Evolutionary conservation across 2,888 invertebrate genomes (phyloP), one percentile per base, ranked within the genome.

Genomic region (Dicyrtomina minuta): DNA sequence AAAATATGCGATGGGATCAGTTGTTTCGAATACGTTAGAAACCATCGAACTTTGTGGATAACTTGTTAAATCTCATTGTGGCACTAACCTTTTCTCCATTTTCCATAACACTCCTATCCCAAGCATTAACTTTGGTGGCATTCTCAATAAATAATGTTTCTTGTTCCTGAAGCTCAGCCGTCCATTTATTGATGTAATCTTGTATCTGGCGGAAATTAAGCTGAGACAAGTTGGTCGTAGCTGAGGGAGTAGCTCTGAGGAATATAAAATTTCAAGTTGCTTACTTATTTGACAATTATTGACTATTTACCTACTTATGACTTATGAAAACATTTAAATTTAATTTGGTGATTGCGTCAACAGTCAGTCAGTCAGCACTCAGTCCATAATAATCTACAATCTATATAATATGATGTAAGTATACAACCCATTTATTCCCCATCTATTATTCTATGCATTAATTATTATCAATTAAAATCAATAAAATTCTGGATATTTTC

Each of bases 111-210:
- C 95, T 84, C 74, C 91, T 86, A 81, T 98, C 97, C 96, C 97
- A 97, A 0, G 93, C 92, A 82, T 97, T 97, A 68, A 97, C 89
- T 83, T 96, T 93, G 4, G 93, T 92, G 0, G 96, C 96, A 82
- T 96, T 96, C 81, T 93, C 92, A 71, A 93, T 88, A 81, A 96
- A 97, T 0, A 90, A 87, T 81, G 91, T 91, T 81, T 96, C 96
- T 80, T 96, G 95, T 76, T 95, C 94, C 77, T 95, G 93, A 46
- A 97, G 82, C 79, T 96, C 95, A 0, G 91, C 81, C 0, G 91
- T 93, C 95, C 96, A 97, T 82, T 96, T 94, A 83, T 96, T 95
- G 70, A 96, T 92, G 44, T 88, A 86, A 80, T 96, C 96, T 81
- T 96, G 96, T 2, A 96, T 82, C 80, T 95, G 93, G 1, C 89